phyloP scores from a whole-genome alignment of 2,113 vertebrate species.

The Tachycineta bicolor region DNA sequence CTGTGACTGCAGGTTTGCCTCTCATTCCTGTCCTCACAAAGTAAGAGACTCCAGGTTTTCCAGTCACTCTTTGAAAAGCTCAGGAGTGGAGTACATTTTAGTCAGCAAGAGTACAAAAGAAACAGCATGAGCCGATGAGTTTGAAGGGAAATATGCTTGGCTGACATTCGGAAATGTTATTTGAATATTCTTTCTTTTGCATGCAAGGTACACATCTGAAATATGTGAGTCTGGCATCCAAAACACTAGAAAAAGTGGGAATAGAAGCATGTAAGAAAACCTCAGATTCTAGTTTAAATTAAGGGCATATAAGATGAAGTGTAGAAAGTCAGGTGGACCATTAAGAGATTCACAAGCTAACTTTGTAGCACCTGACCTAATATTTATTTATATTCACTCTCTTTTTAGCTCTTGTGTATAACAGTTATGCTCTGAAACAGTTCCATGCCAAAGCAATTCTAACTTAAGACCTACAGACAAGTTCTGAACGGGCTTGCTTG shows the following conservation, averaged over 20 bases:
- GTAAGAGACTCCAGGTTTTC: not conserved
- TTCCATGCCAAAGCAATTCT: not conserved
- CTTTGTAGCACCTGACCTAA: not conserved
- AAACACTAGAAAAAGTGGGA: not conserved
- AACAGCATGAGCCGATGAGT: not conserved
- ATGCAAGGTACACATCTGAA: not conserved
- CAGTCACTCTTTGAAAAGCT: not conserved
- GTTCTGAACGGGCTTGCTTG: not conserved
- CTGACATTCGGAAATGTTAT: conserved; percentile 34
- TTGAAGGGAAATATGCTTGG: conserved; percentile 24
- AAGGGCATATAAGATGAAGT: not conserved
- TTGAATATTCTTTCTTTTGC: conserved; percentile 18
- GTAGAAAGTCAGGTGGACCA: not conserved
- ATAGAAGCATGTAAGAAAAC: not conserved
- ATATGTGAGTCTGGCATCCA: not conserved
- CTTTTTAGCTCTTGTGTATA: not conserved
- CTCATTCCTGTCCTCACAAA: not conserved
- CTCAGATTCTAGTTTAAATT: not conserved
- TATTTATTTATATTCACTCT: not conserved
- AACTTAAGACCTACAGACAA: not conserved
- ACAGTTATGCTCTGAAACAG: not conserved
- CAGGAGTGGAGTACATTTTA: not conserved
- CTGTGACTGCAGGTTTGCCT: not conserved
- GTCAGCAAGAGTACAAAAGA: not conserved
- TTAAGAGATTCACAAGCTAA: not conserved